A percentile compares a stretch with the other conserved stretches of the same genome.
phyloP scores from a whole-genome alignment of 2,797 vertebrate genomes.

The Sarcoramphus papa region DNA sequence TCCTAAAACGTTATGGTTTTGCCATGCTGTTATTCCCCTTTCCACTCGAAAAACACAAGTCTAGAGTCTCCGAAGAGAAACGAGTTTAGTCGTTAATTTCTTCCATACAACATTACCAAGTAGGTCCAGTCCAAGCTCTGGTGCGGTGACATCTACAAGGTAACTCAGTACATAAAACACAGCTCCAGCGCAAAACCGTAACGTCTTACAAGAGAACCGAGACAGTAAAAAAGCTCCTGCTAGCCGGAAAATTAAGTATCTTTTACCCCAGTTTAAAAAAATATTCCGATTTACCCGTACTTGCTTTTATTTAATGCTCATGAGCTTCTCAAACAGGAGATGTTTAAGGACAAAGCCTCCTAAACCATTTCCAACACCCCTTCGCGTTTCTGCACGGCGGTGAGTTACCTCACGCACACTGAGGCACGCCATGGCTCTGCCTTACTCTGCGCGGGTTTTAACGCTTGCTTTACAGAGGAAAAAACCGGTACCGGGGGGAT shows the following conservation, averaged over 20 bases:
- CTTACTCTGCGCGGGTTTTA: rapidly evolving
- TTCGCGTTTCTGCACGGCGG: rapidly evolving
- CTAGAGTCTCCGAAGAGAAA: neutral
- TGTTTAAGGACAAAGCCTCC: neutral
- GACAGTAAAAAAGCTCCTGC: rapidly evolving
- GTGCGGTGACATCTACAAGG: neutral
- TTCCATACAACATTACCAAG: rapidly evolving
- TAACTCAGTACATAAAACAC: rapidly evolving
- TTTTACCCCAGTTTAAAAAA: rapidly evolving
- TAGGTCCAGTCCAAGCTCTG: neutral
- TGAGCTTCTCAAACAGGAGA: rapidly evolving
- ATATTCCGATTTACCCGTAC: rapidly evolving
- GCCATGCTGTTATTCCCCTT: rapidly evolving
- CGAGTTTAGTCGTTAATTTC: rapidly evolving
- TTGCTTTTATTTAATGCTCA: rapidly evolving
- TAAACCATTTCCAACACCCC: rapidly evolving
- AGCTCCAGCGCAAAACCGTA: rapidly evolving
- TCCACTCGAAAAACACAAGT: rapidly evolving
- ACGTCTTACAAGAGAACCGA: no score
- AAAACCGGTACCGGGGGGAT: neutral
- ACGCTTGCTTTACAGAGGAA: rapidly evolving
- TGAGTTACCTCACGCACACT: rapidly evolving
- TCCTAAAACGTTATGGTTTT: rapidly evolving
- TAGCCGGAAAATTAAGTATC: rapidly evolving
- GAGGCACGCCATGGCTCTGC: neutral